Percentiles rank a stretch among this genome's conserved stretches.
Conservation (phyloP, 2,797 vertebrate genomes). For the Gymnoscopelus braueri region DNA sequence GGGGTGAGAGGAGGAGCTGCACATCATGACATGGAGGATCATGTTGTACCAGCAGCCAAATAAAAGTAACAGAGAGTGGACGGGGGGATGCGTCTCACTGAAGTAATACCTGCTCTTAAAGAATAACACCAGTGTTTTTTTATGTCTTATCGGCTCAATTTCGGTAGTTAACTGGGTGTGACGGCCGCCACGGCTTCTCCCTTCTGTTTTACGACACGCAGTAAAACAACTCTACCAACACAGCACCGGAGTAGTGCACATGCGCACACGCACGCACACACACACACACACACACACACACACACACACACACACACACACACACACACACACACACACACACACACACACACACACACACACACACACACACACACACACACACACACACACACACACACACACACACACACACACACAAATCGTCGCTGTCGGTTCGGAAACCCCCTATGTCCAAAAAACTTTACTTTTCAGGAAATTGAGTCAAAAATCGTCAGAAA, state of each 20-base stretch:
- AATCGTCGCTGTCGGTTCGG: no score
- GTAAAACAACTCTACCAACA: background rate
- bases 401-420: slow-evolving; percentile 13
- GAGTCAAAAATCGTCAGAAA: no score
- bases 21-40: no score
- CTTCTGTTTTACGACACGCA: background rate
- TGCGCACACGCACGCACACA: background rate
- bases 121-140: background rate
- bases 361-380: background rate
- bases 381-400: slow-evolving; percentile 15
- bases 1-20: no score
- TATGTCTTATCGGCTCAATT: background rate
- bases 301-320: slow-evolving; percentile 10
- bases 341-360: background rate
- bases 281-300: slow-evolving; percentile 3
- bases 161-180: background rate
- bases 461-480: no score
- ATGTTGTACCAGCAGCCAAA: no score
- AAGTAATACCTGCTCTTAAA: background rate
- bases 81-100: background rate
- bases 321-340: slow-evolving; percentile 13
- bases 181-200: background rate
- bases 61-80: no score
- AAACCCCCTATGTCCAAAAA: no score
- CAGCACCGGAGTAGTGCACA: no score